Percentiles rank a stretch among this genome's conserved stretches.
Conservation (phyloP, 2,113 vertebrate species). For the Pungitius pungitius region DNA sequence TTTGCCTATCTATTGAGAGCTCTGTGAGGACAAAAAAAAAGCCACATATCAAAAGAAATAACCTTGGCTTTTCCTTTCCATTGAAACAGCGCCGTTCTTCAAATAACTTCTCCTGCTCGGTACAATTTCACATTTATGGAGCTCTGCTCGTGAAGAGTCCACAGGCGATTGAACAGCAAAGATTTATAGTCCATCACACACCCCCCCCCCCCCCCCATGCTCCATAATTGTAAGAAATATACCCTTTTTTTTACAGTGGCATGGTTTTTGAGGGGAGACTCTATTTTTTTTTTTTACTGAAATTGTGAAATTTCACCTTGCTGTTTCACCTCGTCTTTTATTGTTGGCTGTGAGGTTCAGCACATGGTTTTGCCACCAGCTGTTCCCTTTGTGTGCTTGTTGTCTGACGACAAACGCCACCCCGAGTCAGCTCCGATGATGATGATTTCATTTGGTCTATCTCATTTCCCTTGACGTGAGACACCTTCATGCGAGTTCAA, state of each 20-base stretch:
- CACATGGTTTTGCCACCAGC: constrained; percentile 71
- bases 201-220: constrained; percentile 67
- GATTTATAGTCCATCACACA: constrained; percentile 69
- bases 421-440: constrained; percentile 61
- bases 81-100: constrained; percentile 63
- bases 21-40: constrained; percentile 1
- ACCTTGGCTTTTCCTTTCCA: constrained; percentile 70
- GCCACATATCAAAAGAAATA: constrained; percentile 57
- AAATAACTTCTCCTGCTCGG: constrained; percentile 57
- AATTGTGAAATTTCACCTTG: constrained; percentile 83
- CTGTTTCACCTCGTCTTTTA: constrained; percentile 67
- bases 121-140: constrained; percentile 76
- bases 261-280: constrained; percentile 44
- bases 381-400: constrained; percentile 63
- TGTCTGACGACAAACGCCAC: constrained; percentile 70
- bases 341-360: constrained; percentile 71
- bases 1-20: constrained; percentile 26
- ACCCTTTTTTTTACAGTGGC: constrained; percentile 55
- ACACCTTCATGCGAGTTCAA: constrained; percentile 35
- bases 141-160: constrained; percentile 54
- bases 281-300: constrained; percentile 68
- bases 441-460: constrained; percentile 60
- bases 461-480: constrained; percentile 46
- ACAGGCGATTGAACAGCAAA: constrained; percentile 48
- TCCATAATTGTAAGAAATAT: constrained; percentile 70